Percentiles rank a stretch among this genome's conserved stretches.
Evolutionary conservation across 1,140 invertebrate species (phyloP).

Genomic region (Gryon sp.): DNA sequence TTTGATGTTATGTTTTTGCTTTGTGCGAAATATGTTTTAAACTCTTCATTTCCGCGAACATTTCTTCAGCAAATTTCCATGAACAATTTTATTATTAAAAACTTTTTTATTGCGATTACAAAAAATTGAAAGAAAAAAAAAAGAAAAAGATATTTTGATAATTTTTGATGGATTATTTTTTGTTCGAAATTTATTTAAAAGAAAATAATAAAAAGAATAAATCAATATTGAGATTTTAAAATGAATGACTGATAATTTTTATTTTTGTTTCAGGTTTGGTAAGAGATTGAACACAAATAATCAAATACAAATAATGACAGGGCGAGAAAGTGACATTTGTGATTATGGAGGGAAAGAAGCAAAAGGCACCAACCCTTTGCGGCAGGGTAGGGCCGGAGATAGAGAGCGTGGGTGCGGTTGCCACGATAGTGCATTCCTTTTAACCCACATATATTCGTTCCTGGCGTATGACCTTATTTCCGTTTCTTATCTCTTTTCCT

Average conservation of each 20-base stretch:
- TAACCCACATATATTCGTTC: constrained; percentile 64
- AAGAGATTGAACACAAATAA: constrained; percentile 45
- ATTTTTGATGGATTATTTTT: no score
- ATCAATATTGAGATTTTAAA: no score
- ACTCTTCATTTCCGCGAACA: background rate
- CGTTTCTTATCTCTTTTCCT: constrained; percentile 59
- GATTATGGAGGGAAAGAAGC: constrained; percentile 31
- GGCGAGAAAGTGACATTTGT: constrained; percentile 34
- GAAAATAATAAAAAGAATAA: no score
- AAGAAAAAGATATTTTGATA: no score
- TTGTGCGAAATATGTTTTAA: no score
- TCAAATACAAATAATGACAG: constrained; percentile 32
- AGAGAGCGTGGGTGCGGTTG: constrained; percentile 43
- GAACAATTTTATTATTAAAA: no score
- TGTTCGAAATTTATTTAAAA: no score
- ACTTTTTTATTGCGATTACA: no score
- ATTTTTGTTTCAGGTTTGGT: constrained; percentile 31
- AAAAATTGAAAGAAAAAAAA: no score
- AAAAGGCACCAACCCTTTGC: constrained; percentile 20
- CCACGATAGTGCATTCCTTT: constrained; percentile 63
- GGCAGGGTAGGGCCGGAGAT: constrained; percentile 54
- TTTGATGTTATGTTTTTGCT: no score
- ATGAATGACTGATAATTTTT: no score
- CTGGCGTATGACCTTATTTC: constrained; percentile 62
- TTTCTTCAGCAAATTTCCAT: no score